Conservation (phyloP, 2,797 vertebrate species). For the Delichon dasypus region DNA sequence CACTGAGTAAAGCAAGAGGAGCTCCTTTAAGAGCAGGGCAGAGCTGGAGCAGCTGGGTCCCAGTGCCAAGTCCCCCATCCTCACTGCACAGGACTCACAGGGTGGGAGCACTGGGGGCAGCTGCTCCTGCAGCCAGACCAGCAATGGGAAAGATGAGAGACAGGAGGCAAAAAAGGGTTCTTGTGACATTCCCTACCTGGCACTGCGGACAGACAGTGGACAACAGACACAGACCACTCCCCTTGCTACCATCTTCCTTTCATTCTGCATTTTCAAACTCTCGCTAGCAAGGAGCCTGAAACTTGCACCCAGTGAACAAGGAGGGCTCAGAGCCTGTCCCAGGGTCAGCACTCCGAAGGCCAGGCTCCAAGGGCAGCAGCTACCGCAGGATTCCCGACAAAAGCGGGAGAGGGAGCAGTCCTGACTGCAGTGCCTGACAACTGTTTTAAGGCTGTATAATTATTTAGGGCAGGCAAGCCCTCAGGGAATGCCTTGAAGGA, state of each 20-base stretch:
- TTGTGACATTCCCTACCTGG: accelerated
- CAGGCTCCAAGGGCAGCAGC: background rate
- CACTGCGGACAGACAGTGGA: background rate
- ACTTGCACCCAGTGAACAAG: background rate
- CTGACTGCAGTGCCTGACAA: background rate
- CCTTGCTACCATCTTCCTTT: background rate
- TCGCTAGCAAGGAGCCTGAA: background rate
- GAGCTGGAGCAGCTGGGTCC: too few species aligned
- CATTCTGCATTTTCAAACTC: background rate
- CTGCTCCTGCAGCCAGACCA: background rate
- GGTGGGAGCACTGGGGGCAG: background rate
- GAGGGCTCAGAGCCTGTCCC: background rate
- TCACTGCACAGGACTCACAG: background rate
- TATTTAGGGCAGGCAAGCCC: constrained; percentile 46
- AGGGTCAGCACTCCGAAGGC: accelerated
- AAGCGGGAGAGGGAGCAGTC: background rate
- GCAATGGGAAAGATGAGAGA: accelerated
- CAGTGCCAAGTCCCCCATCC: accelerated
- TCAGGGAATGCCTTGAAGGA: constrained; percentile 48
- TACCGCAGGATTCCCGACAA: background rate
- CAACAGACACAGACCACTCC: background rate
- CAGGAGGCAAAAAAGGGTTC: background rate
- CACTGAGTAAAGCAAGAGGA: background rate
- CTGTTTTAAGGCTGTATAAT: constrained; percentile 55
- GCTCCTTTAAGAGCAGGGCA: background rate